Evolutionary conservation across 1,140 invertebrate genomes (phyloP).

Genomic region (Drosophila gunungcola): DNA sequence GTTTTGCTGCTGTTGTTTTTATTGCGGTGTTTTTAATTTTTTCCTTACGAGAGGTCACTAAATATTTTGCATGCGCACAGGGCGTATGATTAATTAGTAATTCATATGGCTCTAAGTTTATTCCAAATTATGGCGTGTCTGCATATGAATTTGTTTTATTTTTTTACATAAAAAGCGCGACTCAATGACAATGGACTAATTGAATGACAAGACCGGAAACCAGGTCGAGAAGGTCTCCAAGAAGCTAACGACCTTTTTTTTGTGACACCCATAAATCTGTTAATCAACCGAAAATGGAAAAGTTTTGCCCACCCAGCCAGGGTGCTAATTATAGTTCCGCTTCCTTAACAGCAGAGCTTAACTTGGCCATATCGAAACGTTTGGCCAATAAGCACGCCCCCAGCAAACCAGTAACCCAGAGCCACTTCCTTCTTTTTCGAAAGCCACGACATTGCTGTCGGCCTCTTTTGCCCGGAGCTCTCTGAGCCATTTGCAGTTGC

Average conservation of each 20-base stretch:
- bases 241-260: constrained; percentile 32
- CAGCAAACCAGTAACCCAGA: constrained; percentile 68
- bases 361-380: constrained; percentile 29
- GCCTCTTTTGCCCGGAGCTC: constrained; percentile 12
- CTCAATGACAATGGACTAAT: constrained; percentile 34
- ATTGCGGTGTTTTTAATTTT: constrained; percentile 18
- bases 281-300: constrained; percentile 32
- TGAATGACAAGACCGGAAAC: constrained; percentile 59
- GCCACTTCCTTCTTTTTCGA: constrained; percentile 71
- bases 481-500: constrained; percentile 30
- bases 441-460: constrained; percentile 53
- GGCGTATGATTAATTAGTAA: constrained; percentile 75
- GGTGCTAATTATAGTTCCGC: constrained; percentile 56
- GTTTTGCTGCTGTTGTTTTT: constrained; percentile 27
- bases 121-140: constrained; percentile 30
- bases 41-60: constrained; percentile 55
- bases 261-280: constrained; percentile 28
- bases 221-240: constrained; percentile 47
- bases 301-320: neutral
- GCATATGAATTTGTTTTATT: constrained; percentile 39
- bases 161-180: constrained; percentile 46
- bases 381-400: constrained; percentile 19
- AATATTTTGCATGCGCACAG: constrained; percentile 71
- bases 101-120: constrained; percentile 50
- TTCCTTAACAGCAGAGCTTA: constrained; percentile 41